phyloP scores from a whole-genome alignment of 2,113 vertebrate species.

The Sturnus vulgaris region DNA sequence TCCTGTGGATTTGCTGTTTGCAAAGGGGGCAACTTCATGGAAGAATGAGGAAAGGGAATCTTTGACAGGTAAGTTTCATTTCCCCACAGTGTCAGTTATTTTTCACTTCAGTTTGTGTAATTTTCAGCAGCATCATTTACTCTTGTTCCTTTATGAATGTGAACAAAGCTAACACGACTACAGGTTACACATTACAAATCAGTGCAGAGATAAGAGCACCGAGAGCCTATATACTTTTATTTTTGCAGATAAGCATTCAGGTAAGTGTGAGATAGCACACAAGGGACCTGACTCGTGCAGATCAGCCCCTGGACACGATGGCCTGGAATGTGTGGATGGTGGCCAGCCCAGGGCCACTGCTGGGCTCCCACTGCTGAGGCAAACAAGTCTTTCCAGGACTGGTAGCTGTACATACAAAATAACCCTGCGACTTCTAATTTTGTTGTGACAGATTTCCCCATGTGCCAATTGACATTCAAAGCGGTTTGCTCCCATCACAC shows the following conservation, averaged over 20 bases:
- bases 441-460: no score
- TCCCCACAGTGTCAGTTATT: background rate
- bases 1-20: background rate
- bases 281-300: background rate
- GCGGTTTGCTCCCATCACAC: accelerated
- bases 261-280: background rate
- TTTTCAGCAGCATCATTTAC: background rate
- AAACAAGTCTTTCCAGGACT: accelerated
- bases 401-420: background rate
- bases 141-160: background rate
- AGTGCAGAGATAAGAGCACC: background rate
- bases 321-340: accelerated
- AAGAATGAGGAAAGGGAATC: background rate
- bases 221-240: background rate
- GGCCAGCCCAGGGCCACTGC: background rate
- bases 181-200: background rate
- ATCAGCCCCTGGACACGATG: accelerated
- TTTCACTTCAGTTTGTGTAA: background rate
- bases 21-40: background rate
- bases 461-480: accelerated
- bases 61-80: background rate
- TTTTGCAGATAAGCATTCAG: background rate
- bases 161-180: accelerated
- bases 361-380: no score
- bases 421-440: background rate